Evolutionary conservation across 2,888 invertebrate genomes (phyloP).

Genomic region (Diaperis boleti): DNA sequence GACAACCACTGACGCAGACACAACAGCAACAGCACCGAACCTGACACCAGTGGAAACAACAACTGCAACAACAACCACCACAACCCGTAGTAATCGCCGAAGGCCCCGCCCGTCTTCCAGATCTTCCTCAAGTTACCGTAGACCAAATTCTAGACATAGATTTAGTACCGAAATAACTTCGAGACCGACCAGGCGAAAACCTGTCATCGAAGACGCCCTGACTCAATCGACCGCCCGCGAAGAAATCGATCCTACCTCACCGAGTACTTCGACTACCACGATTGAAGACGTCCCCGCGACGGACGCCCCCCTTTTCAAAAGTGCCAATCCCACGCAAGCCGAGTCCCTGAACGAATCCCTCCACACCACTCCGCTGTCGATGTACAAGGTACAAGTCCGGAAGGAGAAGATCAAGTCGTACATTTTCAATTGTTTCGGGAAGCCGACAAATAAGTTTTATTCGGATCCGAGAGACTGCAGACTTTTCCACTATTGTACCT

Average conservation of each 20-base stretch:
- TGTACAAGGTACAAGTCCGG: conserved; percentile 61
- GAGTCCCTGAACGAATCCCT: conserved; percentile 53
- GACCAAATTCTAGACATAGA: conserved; percentile 50
- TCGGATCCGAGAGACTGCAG: conserved; percentile 71
- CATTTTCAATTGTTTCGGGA: conserved; percentile 70
- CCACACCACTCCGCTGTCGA: conserved; percentile 61
- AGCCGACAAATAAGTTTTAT: conserved; percentile 70
- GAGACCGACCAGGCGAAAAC: conserved; percentile 29
- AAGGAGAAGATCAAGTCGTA: conserved; percentile 51
- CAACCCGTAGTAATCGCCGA: conserved; percentile 11
- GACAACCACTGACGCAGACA: not conserved
- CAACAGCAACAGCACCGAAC: conserved; percentile 10
- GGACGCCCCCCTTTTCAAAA: conserved; percentile 60
- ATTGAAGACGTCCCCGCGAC: conserved; percentile 49
- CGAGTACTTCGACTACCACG: not conserved
- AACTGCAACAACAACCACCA: conserved; percentile 30
- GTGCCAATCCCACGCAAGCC: conserved; percentile 62
- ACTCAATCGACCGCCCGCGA: conserved; percentile 36
- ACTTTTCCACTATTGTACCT: conserved; percentile 73
- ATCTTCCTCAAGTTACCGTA: conserved; percentile 25
- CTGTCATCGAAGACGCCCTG: conserved; percentile 35
- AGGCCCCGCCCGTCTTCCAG: conserved; percentile 2
- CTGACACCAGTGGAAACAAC: conserved; percentile 27
- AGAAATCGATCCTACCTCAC: conserved; percentile 28
- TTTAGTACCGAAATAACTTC: conserved; percentile 51